Base-by-base conservation (phyloP, 2,888 invertebrate genomes). In the Galeopsomyia nigrocyanea region DNA sequence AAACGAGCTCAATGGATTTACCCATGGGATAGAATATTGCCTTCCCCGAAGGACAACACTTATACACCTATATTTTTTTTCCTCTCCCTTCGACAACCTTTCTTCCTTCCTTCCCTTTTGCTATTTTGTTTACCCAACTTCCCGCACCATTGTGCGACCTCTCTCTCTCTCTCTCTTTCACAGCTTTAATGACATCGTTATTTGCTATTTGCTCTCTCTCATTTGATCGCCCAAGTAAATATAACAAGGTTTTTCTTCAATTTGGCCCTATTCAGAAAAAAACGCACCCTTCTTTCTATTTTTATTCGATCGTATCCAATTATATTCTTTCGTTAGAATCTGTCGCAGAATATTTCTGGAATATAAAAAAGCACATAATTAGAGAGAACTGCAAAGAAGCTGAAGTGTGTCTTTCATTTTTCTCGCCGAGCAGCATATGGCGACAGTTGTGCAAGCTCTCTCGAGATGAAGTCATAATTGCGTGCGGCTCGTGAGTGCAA, bases 211-310 rank as follows among this genome's bases (percentile, higher is more conserved):
- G 9, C 13, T 19, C 55, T 49, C 19, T 46, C 53, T 17, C 39
- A 13, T 39, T 39, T 39, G 39, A 39, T 39, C 39, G 39, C 1
- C 39, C 13, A 13, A 39, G 39, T 39, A 39, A 39, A 7, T 7
- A 31, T 31, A 10, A 39, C 39, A 26, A 26, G 26, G 10, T 10
- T 7, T 39, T 39, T 10, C 13, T 39, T 13, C 5, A 39, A 39
- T 39, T 39, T 13, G 7, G 72, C 71, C 61, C 66, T 73, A 68
- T 75, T 74, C 71, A 75, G 71, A 75, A 26, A 26, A 26, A 26
- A 26, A 71, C 67, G 66, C 68, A 64, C 39, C 49, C 57, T 53
- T 21, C 46, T 49, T 21, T 46, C 13, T 31, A 31, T 10, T 50
- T 55, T 13, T 26, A 1, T 57, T 26, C 16, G 10, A 22, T 26